Conservation (phyloP, 2,888 invertebrate species). For the Mycogona germanica region DNA sequence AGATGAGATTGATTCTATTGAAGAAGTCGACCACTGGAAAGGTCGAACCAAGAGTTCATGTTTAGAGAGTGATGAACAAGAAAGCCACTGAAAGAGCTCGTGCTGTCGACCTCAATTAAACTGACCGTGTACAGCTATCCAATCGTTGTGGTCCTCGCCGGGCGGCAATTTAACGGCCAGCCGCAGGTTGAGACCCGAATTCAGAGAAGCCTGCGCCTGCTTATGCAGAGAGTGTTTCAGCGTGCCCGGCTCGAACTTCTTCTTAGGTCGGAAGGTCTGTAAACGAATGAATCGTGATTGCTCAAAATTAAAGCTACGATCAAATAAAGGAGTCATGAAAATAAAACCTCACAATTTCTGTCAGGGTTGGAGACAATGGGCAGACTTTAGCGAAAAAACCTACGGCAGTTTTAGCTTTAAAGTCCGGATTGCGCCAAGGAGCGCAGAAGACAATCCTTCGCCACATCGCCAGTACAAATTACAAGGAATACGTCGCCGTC, state of each 20-base stretch:
- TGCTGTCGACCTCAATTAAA: neutral
- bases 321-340: no score
- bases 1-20: slow-evolving; percentile 82
- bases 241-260: slow-evolving; percentile 75
- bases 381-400: no score
- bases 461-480: no score
- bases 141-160: slow-evolving; percentile 75
- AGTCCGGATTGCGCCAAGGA: no score
- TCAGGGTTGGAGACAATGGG: no score
- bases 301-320: no score
- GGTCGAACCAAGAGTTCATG: slow-evolving; percentile 5
- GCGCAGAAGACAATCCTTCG: no score
- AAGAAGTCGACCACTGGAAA: slow-evolving; percentile 77
- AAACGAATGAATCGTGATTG: no score
- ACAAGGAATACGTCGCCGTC: no score
- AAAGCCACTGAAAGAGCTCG: no score
- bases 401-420: no score
- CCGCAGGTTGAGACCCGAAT: slow-evolving; percentile 74
- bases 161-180: slow-evolving; percentile 66
- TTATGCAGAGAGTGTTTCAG: slow-evolving; percentile 75
- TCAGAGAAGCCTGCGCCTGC: slow-evolving; percentile 78
- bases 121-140: slow-evolving; percentile 82
- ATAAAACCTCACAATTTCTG: no score
- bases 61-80: neutral
- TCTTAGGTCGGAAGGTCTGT: slow-evolving; percentile 84